Evolutionary conservation across 2,797 vertebrate genomes (phyloP).

Genomic region (Tarsius wallacei): DNA sequence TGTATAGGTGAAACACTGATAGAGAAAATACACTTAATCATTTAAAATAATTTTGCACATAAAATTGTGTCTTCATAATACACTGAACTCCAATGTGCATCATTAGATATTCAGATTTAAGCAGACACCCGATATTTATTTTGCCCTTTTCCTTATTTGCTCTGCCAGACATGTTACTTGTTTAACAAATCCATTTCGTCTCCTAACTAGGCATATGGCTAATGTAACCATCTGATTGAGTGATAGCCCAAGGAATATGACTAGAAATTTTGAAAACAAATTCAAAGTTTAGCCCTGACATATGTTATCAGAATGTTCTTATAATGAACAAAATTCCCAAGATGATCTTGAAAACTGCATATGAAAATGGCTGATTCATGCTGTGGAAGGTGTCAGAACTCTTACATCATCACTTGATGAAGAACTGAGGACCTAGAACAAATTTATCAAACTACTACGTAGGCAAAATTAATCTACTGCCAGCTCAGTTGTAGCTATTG

Average conservation of each 20-base stretch:
- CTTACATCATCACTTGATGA: neutral
- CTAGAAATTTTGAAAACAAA: neutral
- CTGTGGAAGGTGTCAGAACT: neutral
- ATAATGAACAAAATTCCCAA: neutral
- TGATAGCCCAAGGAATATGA: neutral
- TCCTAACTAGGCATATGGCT: neutral
- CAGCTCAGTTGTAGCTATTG: neutral
- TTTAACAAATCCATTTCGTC: neutral
- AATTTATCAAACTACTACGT: neutral
- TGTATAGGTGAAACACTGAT: neutral
- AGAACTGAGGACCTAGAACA: neutral
- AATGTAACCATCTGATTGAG: neutral
- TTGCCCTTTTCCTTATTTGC: neutral
- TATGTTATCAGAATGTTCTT: neutral
- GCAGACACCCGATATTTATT: neutral
- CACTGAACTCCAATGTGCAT: neutral
- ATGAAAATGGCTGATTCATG: neutral
- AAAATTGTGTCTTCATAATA: neutral
- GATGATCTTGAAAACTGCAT: neutral
- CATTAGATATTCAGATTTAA: conserved; percentile 8
- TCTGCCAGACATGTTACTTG: neutral
- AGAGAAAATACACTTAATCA: neutral
- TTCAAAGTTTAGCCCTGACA: neutral
- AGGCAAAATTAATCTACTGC: neutral
- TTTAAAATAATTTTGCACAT: neutral